Evolutionary conservation across 2,113 vertebrate genomes (phyloP), one percentile per base, ranked within the genome.

Genomic region (Xiphorhynchus elegans): DNA sequence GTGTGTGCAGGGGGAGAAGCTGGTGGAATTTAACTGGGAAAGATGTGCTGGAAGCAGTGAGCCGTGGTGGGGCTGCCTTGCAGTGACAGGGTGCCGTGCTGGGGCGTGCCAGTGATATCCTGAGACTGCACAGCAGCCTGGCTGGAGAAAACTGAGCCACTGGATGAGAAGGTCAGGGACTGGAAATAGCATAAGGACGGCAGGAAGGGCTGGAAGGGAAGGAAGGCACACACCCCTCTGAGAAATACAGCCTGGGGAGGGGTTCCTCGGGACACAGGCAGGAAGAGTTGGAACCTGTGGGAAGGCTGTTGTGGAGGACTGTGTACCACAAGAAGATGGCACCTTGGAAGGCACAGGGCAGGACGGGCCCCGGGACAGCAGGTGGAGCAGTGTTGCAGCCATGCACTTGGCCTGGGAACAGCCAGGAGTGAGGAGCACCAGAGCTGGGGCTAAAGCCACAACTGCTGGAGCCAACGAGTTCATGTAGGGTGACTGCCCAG

Each of bases 401-500:
- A 1, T 6, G 18, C 24, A 6, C 18, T 47, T 14, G 1, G 62
- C 52, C 39, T 8, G 24, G 44, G 16, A 66, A 8, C 19, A 17
- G 47, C 39, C 47, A 11, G 19, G 28, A n/a, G 7, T 0, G 4
- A 70, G 77, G 25, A 67, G 70, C 18, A 19, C 5, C 33, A 6
- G 50, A 37, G 63, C 25, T 13, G 28, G 26, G 18, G 39, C n/a
- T 55, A 3, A n/a, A 35, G 64, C 60, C 33, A 53, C 11, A 33
- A 13, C 7, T 2, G 12, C 42, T 11, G 16, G 42, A 50, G 31
- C 21, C n/a, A 11, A 0, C 0, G 11, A 33, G 56, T 17, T 42
- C 2, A 3, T 3, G 28, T 9, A 18, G 67, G 4, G 46, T 9
- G 13, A 26, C 14, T 23, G 13, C 60, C 62, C 26, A 5, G 59